Percentiles rank a stretch among this genome's conserved stretches.
Conservation (phyloP, 2,797 vertebrate genomes). For the Leontopithecus rosalia region DNA sequence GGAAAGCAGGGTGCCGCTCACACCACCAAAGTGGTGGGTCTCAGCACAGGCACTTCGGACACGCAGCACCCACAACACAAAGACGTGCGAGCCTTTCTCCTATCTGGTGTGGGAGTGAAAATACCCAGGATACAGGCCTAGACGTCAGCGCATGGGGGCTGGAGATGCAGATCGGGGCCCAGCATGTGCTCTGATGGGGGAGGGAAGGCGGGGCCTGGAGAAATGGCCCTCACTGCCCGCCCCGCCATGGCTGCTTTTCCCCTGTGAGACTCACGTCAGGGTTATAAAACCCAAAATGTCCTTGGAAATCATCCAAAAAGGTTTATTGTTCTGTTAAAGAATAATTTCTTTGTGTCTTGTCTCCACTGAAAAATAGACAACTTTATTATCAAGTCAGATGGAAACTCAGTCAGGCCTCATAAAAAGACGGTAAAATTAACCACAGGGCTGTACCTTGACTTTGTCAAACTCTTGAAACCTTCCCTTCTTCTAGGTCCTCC, state of each 20-base stretch:
- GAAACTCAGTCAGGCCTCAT: not conserved
- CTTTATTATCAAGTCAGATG: not conserved
- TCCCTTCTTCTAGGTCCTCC: not conserved
- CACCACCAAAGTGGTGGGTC: too few relatives aligned
- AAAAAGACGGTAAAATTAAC: not conserved
- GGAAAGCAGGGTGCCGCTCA: too few relatives aligned
- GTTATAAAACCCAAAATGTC: not conserved
- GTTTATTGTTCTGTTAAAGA: not conserved
- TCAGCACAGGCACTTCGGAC: too few relatives aligned
- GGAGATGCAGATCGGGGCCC: not conserved
- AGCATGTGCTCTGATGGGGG: accelerated
- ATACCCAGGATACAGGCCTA: too few relatives aligned
- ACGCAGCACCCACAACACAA: too few relatives aligned
- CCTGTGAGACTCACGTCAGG: not conserved
- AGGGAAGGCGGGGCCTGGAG: not conserved
- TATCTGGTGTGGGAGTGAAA: too few relatives aligned
- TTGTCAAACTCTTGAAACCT: accelerated
- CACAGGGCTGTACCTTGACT: accelerated
- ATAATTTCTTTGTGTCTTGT: not conserved
- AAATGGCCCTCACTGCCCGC: not conserved
- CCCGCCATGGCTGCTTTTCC: not conserved
- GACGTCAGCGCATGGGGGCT: not conserved
- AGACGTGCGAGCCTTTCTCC: too few relatives aligned
- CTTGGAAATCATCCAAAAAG: not conserved
- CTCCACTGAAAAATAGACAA: not conserved